phyloP scores from a whole-genome alignment of 1,140 invertebrate genomes.

The Sycophila sp. region DNA sequence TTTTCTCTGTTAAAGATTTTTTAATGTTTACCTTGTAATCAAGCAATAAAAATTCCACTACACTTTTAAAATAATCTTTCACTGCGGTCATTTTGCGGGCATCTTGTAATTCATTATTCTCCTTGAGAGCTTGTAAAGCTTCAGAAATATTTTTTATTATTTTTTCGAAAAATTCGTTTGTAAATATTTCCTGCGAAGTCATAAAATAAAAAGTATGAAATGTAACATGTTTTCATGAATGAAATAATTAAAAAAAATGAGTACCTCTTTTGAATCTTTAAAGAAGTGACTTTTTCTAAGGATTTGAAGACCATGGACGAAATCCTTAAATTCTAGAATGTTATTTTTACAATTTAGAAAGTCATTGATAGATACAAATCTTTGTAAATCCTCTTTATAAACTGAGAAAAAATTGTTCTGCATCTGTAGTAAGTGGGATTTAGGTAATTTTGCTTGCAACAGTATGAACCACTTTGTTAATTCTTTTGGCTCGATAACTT shows the following conservation, averaged over 20 bases:
- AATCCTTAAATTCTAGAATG: background rate
- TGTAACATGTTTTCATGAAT: background rate
- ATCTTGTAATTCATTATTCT: too few relatives aligned
- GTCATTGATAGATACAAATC: background rate
- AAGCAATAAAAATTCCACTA: constrained; percentile 48
- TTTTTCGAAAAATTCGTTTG: background rate
- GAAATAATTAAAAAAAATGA: background rate
- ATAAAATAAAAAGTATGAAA: background rate
- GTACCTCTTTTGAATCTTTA: background rate
- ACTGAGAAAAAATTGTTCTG: background rate
- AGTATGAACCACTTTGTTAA: constrained; percentile 6
- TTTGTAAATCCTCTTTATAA: constrained; percentile 3
- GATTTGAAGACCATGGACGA: constrained; percentile 28
- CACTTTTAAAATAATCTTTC: constrained; percentile 43
- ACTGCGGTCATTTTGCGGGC: too few relatives aligned
- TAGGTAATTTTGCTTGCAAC: background rate
- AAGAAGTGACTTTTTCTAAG: constrained; percentile 35
- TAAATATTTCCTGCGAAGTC: background rate
- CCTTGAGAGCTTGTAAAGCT: background rate
- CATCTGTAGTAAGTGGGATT: background rate
- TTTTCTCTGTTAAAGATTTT: background rate
- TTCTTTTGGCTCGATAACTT: background rate
- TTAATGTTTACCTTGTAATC: constrained; percentile 36
- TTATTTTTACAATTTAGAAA: constrained; percentile 7
- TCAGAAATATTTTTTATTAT: constrained; percentile 7